Base-by-base conservation (phyloP, 2,797 vertebrate genomes). In the Sylvilagus floridanus region DNA sequence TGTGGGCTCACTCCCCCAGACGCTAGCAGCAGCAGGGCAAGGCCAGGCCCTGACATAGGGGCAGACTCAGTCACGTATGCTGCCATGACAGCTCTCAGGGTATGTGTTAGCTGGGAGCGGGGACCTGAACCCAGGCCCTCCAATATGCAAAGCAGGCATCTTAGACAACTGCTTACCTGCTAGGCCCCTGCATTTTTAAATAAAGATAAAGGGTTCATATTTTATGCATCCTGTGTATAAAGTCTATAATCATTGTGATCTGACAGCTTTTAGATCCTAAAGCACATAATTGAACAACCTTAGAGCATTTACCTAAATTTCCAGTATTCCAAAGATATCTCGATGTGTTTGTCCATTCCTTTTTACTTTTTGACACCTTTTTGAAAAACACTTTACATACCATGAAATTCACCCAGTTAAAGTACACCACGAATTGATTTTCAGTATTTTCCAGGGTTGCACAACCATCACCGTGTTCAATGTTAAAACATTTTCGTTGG, bases 341-440 rank as follows among this genome's bases (percentile, higher is more conserved):
- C 28, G 37, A 4, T 65, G 24, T 78, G 26, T 66, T 84, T 78
- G 3, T 17, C 37, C 57, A 71, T 54, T 88, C 42, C 87, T 66
- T 63, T 85, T 32, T 5, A 96, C 76, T 85, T 10, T 57, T 89
- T 84, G 32, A 62, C 50, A 77, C 28, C 19, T 90, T 84, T 84
- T 37, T 96, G 79, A 88, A 7, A 75, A 83, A 52, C 12, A 86
- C 82, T 50, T 93, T 16, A 35, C 32, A 42, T 85, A 54, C 21
- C 54, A 71, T 91, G 13, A 5, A 63, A 69, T 91, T 68, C 63
- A 81, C 19, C 17, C 63, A 60, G 4, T 73, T n/a, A 60, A 57
- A 81, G 62, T 68, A 10, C 75, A 60, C 54, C 72, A 16, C 37
- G 32, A 35, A 47, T 24, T 60, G 50, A 5, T 11, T 84, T 82